phyloP scores from a whole-genome alignment of 1,140 invertebrate genomes.

The Drosophila repleta region DNA sequence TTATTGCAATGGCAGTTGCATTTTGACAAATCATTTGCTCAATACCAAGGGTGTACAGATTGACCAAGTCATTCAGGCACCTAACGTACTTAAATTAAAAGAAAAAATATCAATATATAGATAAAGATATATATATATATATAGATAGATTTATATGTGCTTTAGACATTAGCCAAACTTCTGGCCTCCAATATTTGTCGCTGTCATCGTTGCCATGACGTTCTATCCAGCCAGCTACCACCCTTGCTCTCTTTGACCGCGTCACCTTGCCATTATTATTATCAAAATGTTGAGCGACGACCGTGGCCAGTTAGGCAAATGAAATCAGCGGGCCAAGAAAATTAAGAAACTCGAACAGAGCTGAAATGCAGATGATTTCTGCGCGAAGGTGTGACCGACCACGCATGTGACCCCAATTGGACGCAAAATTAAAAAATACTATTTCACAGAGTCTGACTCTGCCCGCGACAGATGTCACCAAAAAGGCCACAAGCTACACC shows the following conservation, averaged over 20 bases:
- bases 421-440: constrained; percentile 58
- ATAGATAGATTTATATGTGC: constrained; percentile 2
- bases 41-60: constrained; percentile 59
- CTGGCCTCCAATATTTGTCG: constrained; percentile 73
- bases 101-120: not conserved
- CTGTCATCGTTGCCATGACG: constrained; percentile 53
- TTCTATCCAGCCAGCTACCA: constrained; percentile 19
- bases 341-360: constrained; percentile 52
- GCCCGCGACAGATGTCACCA: constrained; percentile 54
- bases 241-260: constrained; percentile 49
- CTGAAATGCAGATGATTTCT: constrained; percentile 41
- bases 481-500: constrained; percentile 43
- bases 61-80: constrained; percentile 67
- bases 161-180: constrained; percentile 31
- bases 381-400: constrained; percentile 65
- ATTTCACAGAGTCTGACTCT: constrained; percentile 41
- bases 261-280: constrained; percentile 76
- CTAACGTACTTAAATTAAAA: not conserved
- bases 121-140: not conserved
- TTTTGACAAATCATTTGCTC: constrained; percentile 58
- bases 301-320: constrained; percentile 63
- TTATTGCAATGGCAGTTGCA: constrained; percentile 40
- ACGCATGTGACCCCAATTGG: constrained; percentile 80
- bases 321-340: constrained; percentile 51
- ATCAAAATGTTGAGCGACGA: constrained; percentile 44